A percentile compares a stretch with the other conserved stretches of the same genome.
phyloP scores from a whole-genome alignment of 2,113 vertebrate species.

The Arvicanthis niloticus region DNA sequence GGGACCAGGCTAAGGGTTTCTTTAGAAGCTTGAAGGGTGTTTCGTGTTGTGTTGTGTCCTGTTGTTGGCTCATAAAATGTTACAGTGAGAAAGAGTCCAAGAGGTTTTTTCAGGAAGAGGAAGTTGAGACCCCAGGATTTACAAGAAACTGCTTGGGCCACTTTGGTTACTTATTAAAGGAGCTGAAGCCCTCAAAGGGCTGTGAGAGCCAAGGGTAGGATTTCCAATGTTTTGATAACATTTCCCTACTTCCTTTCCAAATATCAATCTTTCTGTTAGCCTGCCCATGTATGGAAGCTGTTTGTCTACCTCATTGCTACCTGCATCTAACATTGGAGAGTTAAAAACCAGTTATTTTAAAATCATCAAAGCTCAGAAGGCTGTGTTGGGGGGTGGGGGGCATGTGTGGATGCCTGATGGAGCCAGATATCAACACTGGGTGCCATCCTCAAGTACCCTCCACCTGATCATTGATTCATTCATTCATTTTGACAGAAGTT shows the following conservation, averaged over 20 bases:
- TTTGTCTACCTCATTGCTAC: neutral
- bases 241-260: constrained; percentile 3
- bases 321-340: neutral
- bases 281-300: neutral
- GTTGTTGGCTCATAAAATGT: constrained; percentile 66
- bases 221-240: neutral
- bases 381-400: fast-evolving
- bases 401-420: neutral
- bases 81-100: constrained; percentile 48
- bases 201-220: neutral
- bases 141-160: constrained; percentile 28
- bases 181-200: neutral
- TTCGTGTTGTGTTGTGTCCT: neutral
- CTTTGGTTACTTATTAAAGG: neutral
- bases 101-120: constrained; percentile 50
- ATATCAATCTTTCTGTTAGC: constrained; percentile 9
- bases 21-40: constrained; percentile 34
- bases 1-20: constrained; percentile 39
- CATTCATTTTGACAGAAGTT: neutral
- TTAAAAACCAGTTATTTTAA: constrained; percentile 11
- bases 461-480: neutral
- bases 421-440: neutral
- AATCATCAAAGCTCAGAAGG: neutral
- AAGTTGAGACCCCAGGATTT: constrained; percentile 36
- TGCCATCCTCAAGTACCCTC: neutral